Conservation (phyloP, 2,797 vertebrate genomes). For the Malurus splendens region DNA sequence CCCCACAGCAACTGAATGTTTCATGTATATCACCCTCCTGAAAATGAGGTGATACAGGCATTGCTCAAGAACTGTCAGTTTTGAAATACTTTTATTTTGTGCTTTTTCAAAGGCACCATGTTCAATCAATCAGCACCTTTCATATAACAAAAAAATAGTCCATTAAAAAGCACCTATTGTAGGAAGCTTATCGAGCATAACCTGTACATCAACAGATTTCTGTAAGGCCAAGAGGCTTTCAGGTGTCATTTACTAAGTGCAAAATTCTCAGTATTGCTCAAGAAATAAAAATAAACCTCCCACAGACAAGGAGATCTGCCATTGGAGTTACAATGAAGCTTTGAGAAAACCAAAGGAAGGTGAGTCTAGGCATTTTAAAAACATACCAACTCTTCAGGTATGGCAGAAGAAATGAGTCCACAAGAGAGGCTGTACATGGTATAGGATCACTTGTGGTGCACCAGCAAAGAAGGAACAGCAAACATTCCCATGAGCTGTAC, state of each 20-base stretch:
- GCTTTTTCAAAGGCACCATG: background rate
- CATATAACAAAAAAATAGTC: background rate
- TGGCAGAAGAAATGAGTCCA: background rate
- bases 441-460: background rate
- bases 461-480: background rate
- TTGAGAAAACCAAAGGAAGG: background rate
- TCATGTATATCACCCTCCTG: background rate
- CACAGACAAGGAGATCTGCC: background rate
- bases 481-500: background rate
- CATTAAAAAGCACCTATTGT: background rate
- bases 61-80: background rate
- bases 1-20: background rate
- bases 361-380: background rate
- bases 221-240: background rate
- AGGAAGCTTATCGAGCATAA: background rate
- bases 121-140: background rate
- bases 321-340: background rate
- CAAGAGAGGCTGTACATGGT: background rate
- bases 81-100: background rate
- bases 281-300: background rate
- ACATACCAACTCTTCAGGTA: background rate
- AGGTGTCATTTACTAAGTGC: background rate
- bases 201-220: background rate
- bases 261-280: background rate
- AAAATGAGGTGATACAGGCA: background rate